Evolutionary conservation across 2,797 vertebrate species (phyloP), one percentile per base, ranked within the genome.

Genomic region (Chelonia mydas): DNA sequence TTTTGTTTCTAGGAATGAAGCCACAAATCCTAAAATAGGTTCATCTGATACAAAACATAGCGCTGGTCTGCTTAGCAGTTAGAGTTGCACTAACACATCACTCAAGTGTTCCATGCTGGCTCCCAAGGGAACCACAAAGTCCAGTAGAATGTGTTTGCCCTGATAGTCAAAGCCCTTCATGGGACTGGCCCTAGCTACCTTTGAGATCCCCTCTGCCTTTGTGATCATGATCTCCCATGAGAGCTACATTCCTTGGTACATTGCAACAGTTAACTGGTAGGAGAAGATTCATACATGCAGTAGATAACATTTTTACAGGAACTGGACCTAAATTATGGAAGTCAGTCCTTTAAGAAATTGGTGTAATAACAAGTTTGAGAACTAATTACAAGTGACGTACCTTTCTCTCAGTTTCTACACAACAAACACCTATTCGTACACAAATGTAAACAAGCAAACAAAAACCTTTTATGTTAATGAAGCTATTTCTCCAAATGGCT

Each of bases 61-160:
- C 5, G 85, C 51, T 93, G 77, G 83, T 96, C 61, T 78, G 83
- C 72, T 87, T 93, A 82, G 55, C 82, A 88, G 11, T 86, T 31
- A 74, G 80, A 9, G 15, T 61, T 89, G 10, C 57, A 8, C 89
- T 92, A 81, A 83, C 83, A 89, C 15, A 68, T 88, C 16, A 76
- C 2, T 61, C 86, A 51, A 13, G 53, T 23, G 51, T 83, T 31
- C 61, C 50, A 41, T 90, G 33, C 78, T 92, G 55, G 59, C 81
- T 45, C 7, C 85, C 27, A 94, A 25, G 53, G 80, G 72, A 91
- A 87, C 78, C 81, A 77, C 49, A 92, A 88, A 86, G 37, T 15
- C 7, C 31, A 87, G 10, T 65, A 80, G 51, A 82, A 55, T 37
- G 8, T 45, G 1, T 55, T 88, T 72, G 11, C 37, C 41, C 80